A percentile compares a stretch with the other conserved stretches of the same genome.
These are phyloP conservation scores for Takifugu bimaculatus DNA, from an alignment of 2,113 vertebrate genomes.

Conservation along the genomic window DNA sequence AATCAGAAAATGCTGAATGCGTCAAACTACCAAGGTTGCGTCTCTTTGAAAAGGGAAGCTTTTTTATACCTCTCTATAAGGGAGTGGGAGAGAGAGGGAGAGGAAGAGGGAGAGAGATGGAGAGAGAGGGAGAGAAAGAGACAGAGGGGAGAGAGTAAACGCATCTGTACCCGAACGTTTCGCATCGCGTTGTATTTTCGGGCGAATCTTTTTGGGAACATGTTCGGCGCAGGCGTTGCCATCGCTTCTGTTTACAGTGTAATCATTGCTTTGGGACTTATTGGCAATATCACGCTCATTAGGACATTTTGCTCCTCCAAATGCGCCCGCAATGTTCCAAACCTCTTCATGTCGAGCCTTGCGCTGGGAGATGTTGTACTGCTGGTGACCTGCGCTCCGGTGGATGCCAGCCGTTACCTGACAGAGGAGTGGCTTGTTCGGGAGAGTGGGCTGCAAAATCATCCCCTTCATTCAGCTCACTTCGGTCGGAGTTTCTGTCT, in stretches of 20 bases:
- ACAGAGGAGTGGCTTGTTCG: slow-evolving; percentile 93
- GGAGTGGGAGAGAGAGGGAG: too few relatives aligned
- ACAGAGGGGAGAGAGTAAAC: slow-evolving; percentile 41
- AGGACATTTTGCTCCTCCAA: slow-evolving; percentile 90
- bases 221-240: slow-evolving; percentile 78
- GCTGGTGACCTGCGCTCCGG: slow-evolving; percentile 92
- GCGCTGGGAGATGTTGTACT: slow-evolving; percentile 92
- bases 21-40: too few relatives aligned
- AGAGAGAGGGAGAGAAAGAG: too few relatives aligned
- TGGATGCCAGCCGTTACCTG: slow-evolving; percentile 93
- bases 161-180: slow-evolving; percentile 50
- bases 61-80: too few relatives aligned
- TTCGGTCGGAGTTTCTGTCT: slow-evolving; percentile 96
- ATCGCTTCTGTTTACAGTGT: slow-evolving; percentile 85
- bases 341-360: slow-evolving; percentile 93
- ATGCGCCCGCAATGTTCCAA: slow-evolving; percentile 87
- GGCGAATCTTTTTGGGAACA: slow-evolving; percentile 42
- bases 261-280: slow-evolving; percentile 85
- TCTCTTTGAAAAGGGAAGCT: too few relatives aligned
- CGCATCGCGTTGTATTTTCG: slow-evolving; percentile 46
- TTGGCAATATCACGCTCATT: slow-evolving; percentile 94
- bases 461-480: slow-evolving; percentile 97
- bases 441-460: slow-evolving; percentile 91
- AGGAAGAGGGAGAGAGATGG: too few relatives aligned
- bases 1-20: too few relatives aligned